Base-by-base conservation (phyloP, 2,888 invertebrate species). In the Bimastos eiseni region DNA sequence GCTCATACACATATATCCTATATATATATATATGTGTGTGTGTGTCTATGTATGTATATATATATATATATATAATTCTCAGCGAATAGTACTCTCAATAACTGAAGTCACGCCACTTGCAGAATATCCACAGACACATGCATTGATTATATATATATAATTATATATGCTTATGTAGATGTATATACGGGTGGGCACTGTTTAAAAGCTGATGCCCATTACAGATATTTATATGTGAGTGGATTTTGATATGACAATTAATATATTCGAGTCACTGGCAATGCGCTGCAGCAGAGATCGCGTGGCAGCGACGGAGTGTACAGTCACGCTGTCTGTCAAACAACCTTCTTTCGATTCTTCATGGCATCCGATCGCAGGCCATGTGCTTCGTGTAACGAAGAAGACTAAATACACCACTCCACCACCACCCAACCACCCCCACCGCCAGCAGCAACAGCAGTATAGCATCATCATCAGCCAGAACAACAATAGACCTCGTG, bases 161-260 rank as follows among this genome's bases (percentile, higher is more conserved):
- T 8, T 21, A 15, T 49, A 49, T 49, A 49, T 17, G 8, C 4
- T 17, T 55, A 55, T 55, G 30, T 55, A 55, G 21, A 49, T 49
- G 21, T 49, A 49, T 24, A 49, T 49, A 24, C 13, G 49, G 49
- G 49, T 49, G 17, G 41, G 41, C 41, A 41, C 17, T 41, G 24
- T 49, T 49, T 49, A 49, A 24, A 49, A 24, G 49, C 70, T 17
- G 70, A 70, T n/a, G n/a, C n/a, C 70, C 70, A 70, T 70, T 70
- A 70, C n/a, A 30, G 70, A 70, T 70, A 70, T 70, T 70, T 70
- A n/a, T 70, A n/a, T n/a, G n/a, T 70, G 70, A n/a, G 8, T n/a
- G n/a, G 70, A 70, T 70, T 70, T 70, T 70, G 70, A 70, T 70
- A 70, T 70, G 70, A 70, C 70, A 70, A 70, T 70, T 70, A 70